Evolutionary conservation across 1,140 invertebrate genomes (phyloP).

Genomic region (Pseudachorutes palmiensis): DNA sequence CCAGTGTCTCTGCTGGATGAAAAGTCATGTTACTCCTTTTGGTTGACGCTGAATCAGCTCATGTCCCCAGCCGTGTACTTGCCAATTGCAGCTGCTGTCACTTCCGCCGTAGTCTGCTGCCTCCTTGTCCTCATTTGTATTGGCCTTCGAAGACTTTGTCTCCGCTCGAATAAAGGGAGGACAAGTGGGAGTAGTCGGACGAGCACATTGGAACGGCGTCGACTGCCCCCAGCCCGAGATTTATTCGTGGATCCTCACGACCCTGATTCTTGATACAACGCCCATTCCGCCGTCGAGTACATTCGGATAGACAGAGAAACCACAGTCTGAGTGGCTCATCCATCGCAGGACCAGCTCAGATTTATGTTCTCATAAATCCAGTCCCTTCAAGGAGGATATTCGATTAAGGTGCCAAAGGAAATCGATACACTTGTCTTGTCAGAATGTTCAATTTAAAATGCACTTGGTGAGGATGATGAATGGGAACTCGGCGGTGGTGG

Average conservation of each 20-base stretch:
- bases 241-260: slow-evolving; percentile 50
- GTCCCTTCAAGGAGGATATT: too few relatives aligned
- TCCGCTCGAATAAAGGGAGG: not conserved
- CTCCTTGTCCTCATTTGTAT: slow-evolving; percentile 31
- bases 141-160: slow-evolving; percentile 21
- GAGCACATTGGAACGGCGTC: slow-evolving; percentile 38
- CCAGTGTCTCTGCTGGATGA: slow-evolving; percentile 29
- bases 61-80: slow-evolving; percentile 38
- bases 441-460: too few relatives aligned
- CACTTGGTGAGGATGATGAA: too few relatives aligned
- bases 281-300: slow-evolving; percentile 71
- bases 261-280: slow-evolving; percentile 61
- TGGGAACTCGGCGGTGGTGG: too few relatives aligned
- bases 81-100: slow-evolving; percentile 19
- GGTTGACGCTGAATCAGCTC: slow-evolving; percentile 34
- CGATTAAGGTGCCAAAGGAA: too few relatives aligned
- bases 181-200: slow-evolving; percentile 18
- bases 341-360: too few relatives aligned
- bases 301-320: slow-evolving; percentile 81
- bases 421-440: too few relatives aligned
- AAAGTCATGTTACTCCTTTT: slow-evolving; percentile 37
- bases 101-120: slow-evolving; percentile 35
- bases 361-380: too few relatives aligned
- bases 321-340: slow-evolving; percentile 54
- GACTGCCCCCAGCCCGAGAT: slow-evolving; percentile 49